These are phyloP conservation scores for Oryctes rhinoceros DNA, from an alignment of 1,140 invertebrate genomes.

Conservation along the genomic window DNA sequence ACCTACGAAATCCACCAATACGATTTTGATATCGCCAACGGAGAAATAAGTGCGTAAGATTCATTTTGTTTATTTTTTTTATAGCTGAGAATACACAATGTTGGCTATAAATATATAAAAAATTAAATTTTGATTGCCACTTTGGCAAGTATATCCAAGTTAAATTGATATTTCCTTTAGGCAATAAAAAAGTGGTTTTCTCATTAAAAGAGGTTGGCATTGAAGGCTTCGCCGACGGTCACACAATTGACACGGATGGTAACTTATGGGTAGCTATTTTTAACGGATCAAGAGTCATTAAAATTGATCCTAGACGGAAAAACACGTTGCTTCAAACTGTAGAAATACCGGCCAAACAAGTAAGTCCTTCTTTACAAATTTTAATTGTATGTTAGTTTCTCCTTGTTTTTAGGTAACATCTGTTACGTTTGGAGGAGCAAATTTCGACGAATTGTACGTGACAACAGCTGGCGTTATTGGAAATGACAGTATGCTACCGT, in stretches of 20 bases:
- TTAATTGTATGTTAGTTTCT: background rate
- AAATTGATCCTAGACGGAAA: slow-evolving; percentile 54
- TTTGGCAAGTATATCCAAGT: background rate
- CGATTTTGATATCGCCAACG: slow-evolving; percentile 69
- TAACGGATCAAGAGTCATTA: slow-evolving; percentile 55
- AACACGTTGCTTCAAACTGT: slow-evolving; percentile 51
- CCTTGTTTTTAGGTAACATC: slow-evolving; percentile 63
- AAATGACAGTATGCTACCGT: slow-evolving; percentile 53
- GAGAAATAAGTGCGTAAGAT: slow-evolving; percentile 60
- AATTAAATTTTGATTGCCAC: background rate
- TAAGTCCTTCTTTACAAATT: background rate
- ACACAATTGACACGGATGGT: slow-evolving; percentile 71
- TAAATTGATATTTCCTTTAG: slow-evolving; percentile 44
- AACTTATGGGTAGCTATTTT: slow-evolving; percentile 72
- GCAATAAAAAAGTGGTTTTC: slow-evolving; percentile 49
- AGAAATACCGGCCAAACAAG: slow-evolving; percentile 49
- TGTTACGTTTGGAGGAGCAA: slow-evolving; percentile 68
- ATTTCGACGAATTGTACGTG: slow-evolving; percentile 65
- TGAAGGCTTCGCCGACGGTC: slow-evolving; percentile 68
- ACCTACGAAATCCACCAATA: slow-evolving; percentile 72
- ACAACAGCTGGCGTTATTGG: slow-evolving; percentile 59
- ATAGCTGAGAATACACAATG: slow-evolving; percentile 54
- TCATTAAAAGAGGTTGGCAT: slow-evolving; percentile 47
- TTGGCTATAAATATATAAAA: too few relatives aligned
- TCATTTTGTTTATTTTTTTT: slow-evolving; percentile 61